Evolutionary conservation across 2,113 vertebrate genomes (phyloP).

Genomic region (Gulo gulo): DNA sequence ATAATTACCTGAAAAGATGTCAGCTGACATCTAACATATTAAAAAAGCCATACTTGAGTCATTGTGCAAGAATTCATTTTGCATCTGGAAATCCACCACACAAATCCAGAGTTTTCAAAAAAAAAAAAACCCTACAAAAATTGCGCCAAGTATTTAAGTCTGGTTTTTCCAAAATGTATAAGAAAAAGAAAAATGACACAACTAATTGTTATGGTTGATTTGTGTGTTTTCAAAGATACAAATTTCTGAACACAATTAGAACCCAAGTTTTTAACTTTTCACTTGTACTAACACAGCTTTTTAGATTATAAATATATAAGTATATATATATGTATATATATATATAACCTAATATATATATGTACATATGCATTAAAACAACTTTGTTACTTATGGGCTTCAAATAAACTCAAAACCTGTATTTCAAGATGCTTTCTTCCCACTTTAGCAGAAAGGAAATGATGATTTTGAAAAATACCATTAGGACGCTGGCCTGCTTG

Average conservation of each 20-base stretch:
- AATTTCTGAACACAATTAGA: neutral
- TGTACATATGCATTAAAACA: neutral
- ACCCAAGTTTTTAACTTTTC: neutral
- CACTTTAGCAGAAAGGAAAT: slow-evolving; percentile 60
- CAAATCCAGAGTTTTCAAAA: slow-evolving; percentile 59
- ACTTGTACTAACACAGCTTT: slow-evolving; percentile 15
- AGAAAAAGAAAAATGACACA: slow-evolving; percentile 50
- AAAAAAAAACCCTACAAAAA: slow-evolving; percentile 55
- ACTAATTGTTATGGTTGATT: neutral
- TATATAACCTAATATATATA: too few species aligned
- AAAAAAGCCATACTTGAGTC: slow-evolving; percentile 74
- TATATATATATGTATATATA: too few species aligned
- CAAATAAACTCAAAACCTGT: slow-evolving; percentile 39
- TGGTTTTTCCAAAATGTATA: slow-evolving; percentile 67
- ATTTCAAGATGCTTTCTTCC: slow-evolving; percentile 61
- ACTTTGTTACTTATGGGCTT: slow-evolving; percentile 49
- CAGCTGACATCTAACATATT: slow-evolving; percentile 68
- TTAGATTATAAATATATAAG: slow-evolving; percentile 33
- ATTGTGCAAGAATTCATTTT: slow-evolving; percentile 56
- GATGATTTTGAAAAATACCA: slow-evolving; percentile 64
- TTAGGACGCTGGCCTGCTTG: slow-evolving; percentile 74
- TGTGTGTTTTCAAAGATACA: slow-evolving; percentile 18
- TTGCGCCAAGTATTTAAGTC: slow-evolving; percentile 62
- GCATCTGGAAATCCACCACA: slow-evolving; percentile 61
- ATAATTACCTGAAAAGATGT: slow-evolving; percentile 73